A percentile compares a stretch with the other conserved stretches of the same genome.
Conservation (phyloP, 2,797 vertebrate species). For the Oophaga sylvatica region DNA sequence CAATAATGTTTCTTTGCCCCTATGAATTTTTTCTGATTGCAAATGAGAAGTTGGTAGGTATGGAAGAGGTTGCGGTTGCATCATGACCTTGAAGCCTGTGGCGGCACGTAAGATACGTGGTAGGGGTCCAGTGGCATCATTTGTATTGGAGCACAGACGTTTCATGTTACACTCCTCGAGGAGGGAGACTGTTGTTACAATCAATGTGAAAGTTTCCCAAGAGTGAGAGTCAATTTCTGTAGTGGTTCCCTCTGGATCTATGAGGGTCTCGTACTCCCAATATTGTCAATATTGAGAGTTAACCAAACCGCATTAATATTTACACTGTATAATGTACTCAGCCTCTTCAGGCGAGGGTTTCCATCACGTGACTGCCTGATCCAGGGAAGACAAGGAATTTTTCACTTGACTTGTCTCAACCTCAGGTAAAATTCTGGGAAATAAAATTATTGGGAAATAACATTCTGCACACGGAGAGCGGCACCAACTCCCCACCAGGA, state of each 20-base stretch:
- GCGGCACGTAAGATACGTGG: not conserved
- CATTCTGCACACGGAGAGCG: not conserved
- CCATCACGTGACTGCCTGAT: not conserved
- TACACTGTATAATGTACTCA: not conserved
- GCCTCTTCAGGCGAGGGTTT: not conserved
- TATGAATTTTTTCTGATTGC: no score
- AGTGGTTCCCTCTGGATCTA: not conserved
- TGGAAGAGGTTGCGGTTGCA: not conserved
- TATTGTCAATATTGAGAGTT: not conserved
- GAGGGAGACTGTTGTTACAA: not conserved
- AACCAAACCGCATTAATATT: not conserved
- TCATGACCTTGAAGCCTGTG: not conserved
- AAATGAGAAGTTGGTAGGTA: no score
- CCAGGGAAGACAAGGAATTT: not conserved
- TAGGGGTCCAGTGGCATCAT: not conserved
- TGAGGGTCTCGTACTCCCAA: not conserved
- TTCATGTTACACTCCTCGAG: not conserved
- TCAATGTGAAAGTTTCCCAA: not conserved
- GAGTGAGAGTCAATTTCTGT: not conserved
- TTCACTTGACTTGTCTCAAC: not conserved
- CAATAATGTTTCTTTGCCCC: no score
- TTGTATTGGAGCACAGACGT: not conserved
- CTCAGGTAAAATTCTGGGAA: constrained; percentile 1
- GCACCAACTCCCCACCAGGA: not conserved
- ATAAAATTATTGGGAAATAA: no score